Evolutionary conservation across 2,888 invertebrate species (phyloP).

Genomic region (Pyrrhia umbra): DNA sequence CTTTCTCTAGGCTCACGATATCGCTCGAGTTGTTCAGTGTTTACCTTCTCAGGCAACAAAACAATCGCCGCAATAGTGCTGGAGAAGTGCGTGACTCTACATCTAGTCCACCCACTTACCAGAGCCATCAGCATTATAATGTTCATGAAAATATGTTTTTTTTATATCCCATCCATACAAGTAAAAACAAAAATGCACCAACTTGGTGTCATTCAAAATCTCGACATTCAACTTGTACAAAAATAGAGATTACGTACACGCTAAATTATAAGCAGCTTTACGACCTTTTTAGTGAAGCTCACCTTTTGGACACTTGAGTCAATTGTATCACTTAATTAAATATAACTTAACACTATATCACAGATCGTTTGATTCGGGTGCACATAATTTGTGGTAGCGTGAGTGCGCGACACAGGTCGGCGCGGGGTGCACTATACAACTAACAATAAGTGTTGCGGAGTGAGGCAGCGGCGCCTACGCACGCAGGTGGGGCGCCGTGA

Average conservation of each 20-base stretch:
- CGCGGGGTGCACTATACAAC: slow-evolving; percentile 78
- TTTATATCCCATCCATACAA: slow-evolving; percentile 13
- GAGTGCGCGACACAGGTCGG: slow-evolving; percentile 72
- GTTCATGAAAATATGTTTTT: neutral
- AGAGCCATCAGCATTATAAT: slow-evolving; percentile 11
- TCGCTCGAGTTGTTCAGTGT: slow-evolving; percentile 64
- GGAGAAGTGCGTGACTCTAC: slow-evolving; percentile 41
- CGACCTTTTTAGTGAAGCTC: slow-evolving; percentile 63
- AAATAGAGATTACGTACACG: slow-evolving; percentile 71
- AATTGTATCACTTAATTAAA: slow-evolving; percentile 74
- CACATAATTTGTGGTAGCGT: slow-evolving; percentile 75
- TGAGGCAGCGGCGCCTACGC: slow-evolving; percentile 79
- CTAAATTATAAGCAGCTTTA: slow-evolving; percentile 44
- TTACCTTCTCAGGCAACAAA: slow-evolving; percentile 71
- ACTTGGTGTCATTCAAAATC: slow-evolving; percentile 58
- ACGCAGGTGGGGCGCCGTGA: slow-evolving; percentile 81
- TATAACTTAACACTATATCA: slow-evolving; percentile 88
- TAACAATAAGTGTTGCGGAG: slow-evolving; percentile 65
- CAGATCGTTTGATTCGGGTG: slow-evolving; percentile 83
- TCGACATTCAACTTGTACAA: slow-evolving; percentile 62
- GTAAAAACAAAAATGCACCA: slow-evolving; percentile 37
- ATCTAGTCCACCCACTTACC: slow-evolving; percentile 29
- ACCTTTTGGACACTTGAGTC: slow-evolving; percentile 71
- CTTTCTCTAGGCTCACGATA: slow-evolving; percentile 76
- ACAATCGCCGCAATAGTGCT: slow-evolving; percentile 69